These are phyloP conservation scores for Papilio protenor DNA, from an alignment of 2,888 invertebrate genomes.

Conservation along the genomic window DNA sequence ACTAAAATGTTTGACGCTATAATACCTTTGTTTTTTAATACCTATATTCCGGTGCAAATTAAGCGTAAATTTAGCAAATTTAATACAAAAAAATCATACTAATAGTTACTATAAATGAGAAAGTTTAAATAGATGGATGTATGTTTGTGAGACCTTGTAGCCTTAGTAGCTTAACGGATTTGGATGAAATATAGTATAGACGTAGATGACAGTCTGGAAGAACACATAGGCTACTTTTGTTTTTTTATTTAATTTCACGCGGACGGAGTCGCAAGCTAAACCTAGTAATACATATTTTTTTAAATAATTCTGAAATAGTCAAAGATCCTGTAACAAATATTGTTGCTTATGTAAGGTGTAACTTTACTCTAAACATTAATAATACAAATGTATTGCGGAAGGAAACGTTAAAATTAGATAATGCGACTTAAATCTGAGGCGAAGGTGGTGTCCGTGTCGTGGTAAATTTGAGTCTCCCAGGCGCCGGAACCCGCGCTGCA, in stretches of 20 bases:
- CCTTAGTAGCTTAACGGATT: no score
- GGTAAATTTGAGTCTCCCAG: slow-evolving; percentile 23
- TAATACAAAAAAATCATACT: no score
- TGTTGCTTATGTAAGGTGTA: background rate
- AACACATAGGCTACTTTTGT: no score
- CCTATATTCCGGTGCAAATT: background rate
- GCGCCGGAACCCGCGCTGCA: slow-evolving; percentile 4
- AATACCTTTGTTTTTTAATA: background rate
- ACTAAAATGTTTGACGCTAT: background rate
- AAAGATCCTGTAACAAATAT: background rate
- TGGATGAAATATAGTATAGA: no score
- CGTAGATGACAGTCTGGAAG: no score
- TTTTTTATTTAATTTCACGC: no score
- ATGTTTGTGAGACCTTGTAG: no score
- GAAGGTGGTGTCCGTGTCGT: slow-evolving; percentile 29
- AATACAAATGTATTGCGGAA: slow-evolving; percentile 7
- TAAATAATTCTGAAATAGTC: background rate
- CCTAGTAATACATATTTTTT: no score
- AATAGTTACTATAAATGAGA: no score
- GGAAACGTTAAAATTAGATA: slow-evolving; percentile 23
- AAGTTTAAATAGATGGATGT: no score
- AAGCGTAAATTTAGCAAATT: background rate
- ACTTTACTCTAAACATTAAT: background rate
- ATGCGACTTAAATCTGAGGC: slow-evolving; percentile 34
- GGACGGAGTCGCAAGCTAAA: no score